phyloP scores from a whole-genome alignment of 2,113 vertebrate species.

The Elachura formosa region DNA sequence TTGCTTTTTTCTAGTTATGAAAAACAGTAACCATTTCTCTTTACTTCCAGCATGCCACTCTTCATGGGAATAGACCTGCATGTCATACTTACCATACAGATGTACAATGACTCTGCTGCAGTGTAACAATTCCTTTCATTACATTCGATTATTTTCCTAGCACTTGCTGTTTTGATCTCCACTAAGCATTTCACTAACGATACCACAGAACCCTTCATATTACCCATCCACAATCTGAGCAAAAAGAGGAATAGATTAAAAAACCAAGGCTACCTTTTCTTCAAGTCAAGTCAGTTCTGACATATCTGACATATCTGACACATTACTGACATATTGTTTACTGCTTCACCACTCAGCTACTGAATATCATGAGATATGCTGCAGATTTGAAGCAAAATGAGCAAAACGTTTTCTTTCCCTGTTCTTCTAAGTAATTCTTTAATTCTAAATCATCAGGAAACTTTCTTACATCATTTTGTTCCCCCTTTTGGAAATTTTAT shows the following conservation, averaged over 20 bases:
- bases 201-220: not conserved
- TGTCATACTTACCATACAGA: not conserved
- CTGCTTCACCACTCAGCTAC: not conserved
- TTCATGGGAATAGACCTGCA: not conserved
- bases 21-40: not conserved
- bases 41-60: not conserved
- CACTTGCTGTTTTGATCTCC: not conserved
- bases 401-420: not conserved
- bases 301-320: not conserved
- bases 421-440: not conserved
- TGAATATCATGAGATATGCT: not conserved
- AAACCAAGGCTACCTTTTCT: not conserved
- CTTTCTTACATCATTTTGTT: not conserved
- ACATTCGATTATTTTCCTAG: not conserved
- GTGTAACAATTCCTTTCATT: not conserved
- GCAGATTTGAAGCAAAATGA: not conserved
- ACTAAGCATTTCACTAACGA: not conserved
- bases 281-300: not conserved
- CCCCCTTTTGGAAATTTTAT: not conserved
- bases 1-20: not conserved
- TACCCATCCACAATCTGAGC: not conserved
- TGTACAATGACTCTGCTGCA: not conserved
- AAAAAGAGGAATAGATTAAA: not conserved
- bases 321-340: not conserved
- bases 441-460: not conserved